Evolutionary conservation across 2,888 invertebrate genomes (phyloP).

Genomic region (Alloscopus bannaensis): DNA sequence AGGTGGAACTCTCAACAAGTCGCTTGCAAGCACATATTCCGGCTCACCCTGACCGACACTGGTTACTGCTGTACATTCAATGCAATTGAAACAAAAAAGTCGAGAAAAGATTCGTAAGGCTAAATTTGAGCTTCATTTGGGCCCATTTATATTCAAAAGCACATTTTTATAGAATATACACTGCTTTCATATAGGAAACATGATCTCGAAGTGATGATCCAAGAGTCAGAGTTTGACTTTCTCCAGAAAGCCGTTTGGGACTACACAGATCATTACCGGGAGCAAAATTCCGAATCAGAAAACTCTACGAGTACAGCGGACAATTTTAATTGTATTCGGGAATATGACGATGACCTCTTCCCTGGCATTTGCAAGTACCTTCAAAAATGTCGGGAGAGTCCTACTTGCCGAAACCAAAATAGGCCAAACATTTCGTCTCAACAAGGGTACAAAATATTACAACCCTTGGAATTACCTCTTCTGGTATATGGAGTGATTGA

Average conservation of each 20-base stretch:
- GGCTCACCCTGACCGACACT: constrained; percentile 68
- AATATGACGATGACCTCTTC: constrained; percentile 70
- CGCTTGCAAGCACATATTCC: constrained; percentile 60
- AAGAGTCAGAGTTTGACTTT: constrained; percentile 68
- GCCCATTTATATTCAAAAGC: neutral
- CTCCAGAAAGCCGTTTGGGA: constrained; percentile 71
- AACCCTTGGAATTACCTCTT: neutral
- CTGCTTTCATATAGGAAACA: constrained; percentile 44
- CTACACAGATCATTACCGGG: constrained; percentile 66
- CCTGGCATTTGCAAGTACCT: constrained; percentile 70
- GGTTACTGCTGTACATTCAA: constrained; percentile 73
- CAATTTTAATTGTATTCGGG: constrained; percentile 65
- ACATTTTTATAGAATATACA: neutral
- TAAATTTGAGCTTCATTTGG: constrained; percentile 1
- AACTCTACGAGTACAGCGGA: constrained; percentile 37
- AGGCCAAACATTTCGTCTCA: constrained; percentile 37
- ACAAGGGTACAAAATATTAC: neutral
- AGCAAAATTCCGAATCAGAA: constrained; percentile 27
- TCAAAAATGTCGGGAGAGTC: constrained; percentile 64
- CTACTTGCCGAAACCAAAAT: constrained; percentile 48
- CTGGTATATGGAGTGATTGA: too few species aligned
- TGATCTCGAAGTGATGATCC: constrained; percentile 67
- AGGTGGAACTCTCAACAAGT: constrained; percentile 66
- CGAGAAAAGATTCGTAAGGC: constrained; percentile 65
- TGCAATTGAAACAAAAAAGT: constrained; percentile 66